These are phyloP conservation scores for Regulus satrapa DNA, from an alignment of 2,113 vertebrate species.

Conservation along the genomic window DNA sequence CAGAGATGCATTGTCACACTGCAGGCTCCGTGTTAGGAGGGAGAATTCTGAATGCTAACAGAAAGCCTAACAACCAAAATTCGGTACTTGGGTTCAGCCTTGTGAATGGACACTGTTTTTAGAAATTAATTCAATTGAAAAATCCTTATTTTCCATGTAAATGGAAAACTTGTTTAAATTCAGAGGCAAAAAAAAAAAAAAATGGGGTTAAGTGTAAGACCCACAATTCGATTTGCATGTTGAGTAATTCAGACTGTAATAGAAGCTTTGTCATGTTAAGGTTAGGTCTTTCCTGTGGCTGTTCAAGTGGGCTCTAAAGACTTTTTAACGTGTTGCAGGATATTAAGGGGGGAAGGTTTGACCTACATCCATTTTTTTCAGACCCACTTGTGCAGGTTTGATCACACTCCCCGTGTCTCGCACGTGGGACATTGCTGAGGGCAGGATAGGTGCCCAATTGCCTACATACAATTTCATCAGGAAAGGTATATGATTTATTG, in stretches of 20 bases:
- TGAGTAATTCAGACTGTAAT: constrained; percentile 35
- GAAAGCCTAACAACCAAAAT: background rate
- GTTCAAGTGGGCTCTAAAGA: constrained; percentile 47
- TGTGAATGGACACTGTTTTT: background rate
- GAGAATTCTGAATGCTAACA: background rate
- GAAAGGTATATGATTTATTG: constrained; percentile 47
- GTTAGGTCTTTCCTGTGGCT: constrained; percentile 60
- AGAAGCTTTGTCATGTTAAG: constrained; percentile 52
- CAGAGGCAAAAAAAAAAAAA: background rate
- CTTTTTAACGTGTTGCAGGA: constrained; percentile 41
- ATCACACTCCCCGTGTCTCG: background rate
- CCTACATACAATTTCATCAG: constrained; percentile 42
- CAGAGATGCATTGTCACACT: background rate
- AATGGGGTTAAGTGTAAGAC: constrained; percentile 3
- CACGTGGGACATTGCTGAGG: constrained; percentile 28
- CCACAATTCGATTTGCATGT: constrained; percentile 49
- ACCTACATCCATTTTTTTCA: constrained; percentile 53
- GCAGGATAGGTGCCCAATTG: constrained; percentile 50
- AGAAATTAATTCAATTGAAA: background rate
- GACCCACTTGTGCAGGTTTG: constrained; percentile 36
- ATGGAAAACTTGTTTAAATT: constrained; percentile 30
- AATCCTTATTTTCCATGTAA: background rate
- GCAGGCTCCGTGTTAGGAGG: background rate
- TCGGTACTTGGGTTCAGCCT: background rate
- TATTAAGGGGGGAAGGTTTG: constrained; percentile 48